Evolutionary conservation across 2,888 invertebrate genomes (phyloP), one percentile per base, ranked within the genome.

Genomic region (Eulithis testata): DNA sequence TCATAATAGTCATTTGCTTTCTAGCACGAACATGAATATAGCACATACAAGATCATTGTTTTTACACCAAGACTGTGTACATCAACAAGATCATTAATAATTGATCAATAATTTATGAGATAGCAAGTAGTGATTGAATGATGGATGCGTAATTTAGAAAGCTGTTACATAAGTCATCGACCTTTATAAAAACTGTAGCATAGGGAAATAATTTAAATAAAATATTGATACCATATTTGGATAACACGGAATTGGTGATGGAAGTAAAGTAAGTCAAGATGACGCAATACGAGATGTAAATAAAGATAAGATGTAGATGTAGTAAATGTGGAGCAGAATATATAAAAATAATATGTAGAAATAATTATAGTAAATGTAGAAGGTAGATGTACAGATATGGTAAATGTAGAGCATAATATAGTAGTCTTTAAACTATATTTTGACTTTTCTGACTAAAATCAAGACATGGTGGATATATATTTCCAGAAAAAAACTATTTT

Each of bases 21-120:
- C 8, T 12, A 27, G 3, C 43, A 40, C 8, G 40, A 40, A 40
- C 40, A 40, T 40, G n/a, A 40, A 40, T 2, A 31, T 5, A 5
- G 4, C 4, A 31, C 6, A 31, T 8, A 49, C 49, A 9, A 49
- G 8, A 49, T 11, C 4, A 49, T 21, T 2, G 49, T 11, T 49
- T 21, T 21, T 21, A 49, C 49, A 49, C 49, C 49, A 47, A 47
- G 44, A 44, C 44, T 14, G 40, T 37, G 37, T 21, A 49, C 49
- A 21, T 4, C 49, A 49, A 21, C 49, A 49, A 49, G 21, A 49
- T 21, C 49, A 21, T 49, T 21, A 49, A 49, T 49, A 9, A 21
- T 11, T 47, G 59, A 65, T 72, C 31, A 47, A 72, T 70, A 64
- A 72, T 70, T 61, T 55, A 72, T 72, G 63, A 72, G 65, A 70